Conservation (phyloP, 2,797 vertebrate species). For the Typhlichthys eigenmanni region DNA sequence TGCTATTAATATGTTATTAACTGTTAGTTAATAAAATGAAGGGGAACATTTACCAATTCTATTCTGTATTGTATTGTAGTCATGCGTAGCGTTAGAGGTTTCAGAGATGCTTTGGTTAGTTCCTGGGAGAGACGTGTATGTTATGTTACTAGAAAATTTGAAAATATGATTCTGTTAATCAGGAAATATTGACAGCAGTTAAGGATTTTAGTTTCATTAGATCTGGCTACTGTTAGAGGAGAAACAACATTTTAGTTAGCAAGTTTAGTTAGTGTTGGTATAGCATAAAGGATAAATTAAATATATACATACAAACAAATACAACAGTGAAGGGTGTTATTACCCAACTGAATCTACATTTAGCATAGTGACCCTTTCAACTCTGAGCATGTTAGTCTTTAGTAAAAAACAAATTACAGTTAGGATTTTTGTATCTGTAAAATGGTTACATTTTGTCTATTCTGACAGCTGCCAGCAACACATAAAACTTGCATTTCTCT, state of each 20-base stretch:
- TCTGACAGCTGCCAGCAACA: slow-evolving; percentile 16
- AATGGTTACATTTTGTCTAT: slow-evolving; percentile 1
- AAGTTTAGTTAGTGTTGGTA: no score
- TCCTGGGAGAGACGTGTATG: not conserved
- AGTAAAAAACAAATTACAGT: not conserved
- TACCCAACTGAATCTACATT: not conserved
- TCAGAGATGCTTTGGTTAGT: not conserved
- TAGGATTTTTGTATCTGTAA: not conserved
- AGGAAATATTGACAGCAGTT: not conserved
- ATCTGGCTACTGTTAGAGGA: no score
- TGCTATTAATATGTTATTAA: not conserved
- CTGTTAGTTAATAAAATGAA: not conserved
- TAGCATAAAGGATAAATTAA: no score
- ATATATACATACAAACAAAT: no score
- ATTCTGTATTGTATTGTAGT: not conserved
- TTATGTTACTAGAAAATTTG: not conserved
- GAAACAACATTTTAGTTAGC: no score
- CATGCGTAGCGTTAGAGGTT: not conserved
- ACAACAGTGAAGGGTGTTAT: no score
- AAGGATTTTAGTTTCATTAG: not conserved
- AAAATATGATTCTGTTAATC: not conserved
- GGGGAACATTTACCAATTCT: not conserved
- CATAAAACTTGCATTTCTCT: not conserved
- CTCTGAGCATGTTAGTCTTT: no score
- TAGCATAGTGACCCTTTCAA: not conserved